A percentile compares a stretch with the other conserved stretches of the same genome.
Evolutionary conservation across 2,113 vertebrate species (phyloP).

Genomic region (Odontesthes bonariensis): DNA sequence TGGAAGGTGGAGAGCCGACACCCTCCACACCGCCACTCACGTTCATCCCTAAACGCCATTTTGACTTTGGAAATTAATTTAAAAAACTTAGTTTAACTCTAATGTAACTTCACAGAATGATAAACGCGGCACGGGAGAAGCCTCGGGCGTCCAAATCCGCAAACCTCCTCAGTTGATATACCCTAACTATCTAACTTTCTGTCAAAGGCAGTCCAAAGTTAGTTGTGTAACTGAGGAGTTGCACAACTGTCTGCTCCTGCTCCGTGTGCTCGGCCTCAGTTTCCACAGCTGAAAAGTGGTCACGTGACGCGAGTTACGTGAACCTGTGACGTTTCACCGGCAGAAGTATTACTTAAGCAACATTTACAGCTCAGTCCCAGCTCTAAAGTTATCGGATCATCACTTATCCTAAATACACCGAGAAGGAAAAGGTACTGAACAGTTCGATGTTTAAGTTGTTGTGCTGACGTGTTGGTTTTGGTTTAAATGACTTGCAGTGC

Average conservation of each 20-base stretch:
- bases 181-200: accelerated
- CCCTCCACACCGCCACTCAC: slow-evolving; percentile 4
- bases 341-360: slow-evolving; percentile 49
- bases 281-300: slow-evolving; percentile 22
- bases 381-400: not conserved
- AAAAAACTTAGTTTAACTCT: accelerated
- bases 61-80: slow-evolving; percentile 42
- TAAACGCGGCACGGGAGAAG: not conserved
- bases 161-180: not conserved
- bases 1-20: slow-evolving; percentile 6
- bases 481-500: not conserved
- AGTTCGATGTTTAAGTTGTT: slow-evolving; percentile 31
- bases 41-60: slow-evolving; percentile 23
- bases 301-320: slow-evolving; percentile 15
- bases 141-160: not conserved
- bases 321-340: slow-evolving; percentile 46
- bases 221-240: slow-evolving; percentile 18
- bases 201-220: too few species aligned
- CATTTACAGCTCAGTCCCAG: not conserved
- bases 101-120: not conserved
- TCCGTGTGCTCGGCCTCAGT: slow-evolving; percentile 13
- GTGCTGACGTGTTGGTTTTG: not conserved
- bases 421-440: not conserved
- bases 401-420: not conserved
- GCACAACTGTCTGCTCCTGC: not conserved